These are phyloP conservation scores for Drosophila limbata DNA, from an alignment of 2,888 invertebrate genomes.

Conservation along the genomic window DNA sequence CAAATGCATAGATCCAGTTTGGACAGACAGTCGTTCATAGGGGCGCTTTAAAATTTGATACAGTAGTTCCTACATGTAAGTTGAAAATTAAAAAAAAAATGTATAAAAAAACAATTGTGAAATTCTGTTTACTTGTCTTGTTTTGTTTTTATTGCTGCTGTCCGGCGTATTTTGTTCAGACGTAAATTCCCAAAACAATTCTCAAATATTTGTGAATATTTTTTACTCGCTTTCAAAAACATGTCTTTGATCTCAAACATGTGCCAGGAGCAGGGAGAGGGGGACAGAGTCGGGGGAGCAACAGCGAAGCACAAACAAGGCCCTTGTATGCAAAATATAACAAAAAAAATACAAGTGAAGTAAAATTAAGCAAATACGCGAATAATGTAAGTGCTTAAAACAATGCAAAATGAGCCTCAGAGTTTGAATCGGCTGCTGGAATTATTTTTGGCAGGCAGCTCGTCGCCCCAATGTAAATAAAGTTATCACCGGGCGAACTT, in stretches of 20 bases:
- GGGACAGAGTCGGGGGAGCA: constrained; percentile 15
- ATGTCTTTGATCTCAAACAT: constrained; percentile 80
- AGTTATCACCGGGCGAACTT: constrained; percentile 25
- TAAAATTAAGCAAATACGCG: constrained; percentile 56
- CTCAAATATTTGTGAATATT: constrained; percentile 26
- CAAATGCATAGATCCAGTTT: constrained; percentile 56
- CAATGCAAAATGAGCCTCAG: constrained; percentile 50
- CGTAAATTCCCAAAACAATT: constrained; percentile 62
- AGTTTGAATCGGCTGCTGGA: constrained; percentile 36
- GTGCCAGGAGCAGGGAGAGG: constrained; percentile 28
- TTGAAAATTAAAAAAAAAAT: constrained; percentile 30
- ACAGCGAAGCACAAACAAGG: constrained; percentile 29
- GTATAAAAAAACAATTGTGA: constrained; percentile 14
- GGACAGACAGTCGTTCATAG: neutral
- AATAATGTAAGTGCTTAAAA: constrained; percentile 67
- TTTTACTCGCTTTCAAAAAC: constrained; percentile 59
- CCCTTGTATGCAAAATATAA: constrained; percentile 42
- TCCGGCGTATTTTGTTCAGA: constrained; percentile 57
- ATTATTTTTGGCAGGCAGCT: constrained; percentile 44
- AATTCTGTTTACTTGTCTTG: constrained; percentile 38
- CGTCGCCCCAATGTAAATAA: constrained; percentile 38
- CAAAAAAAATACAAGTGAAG: constrained; percentile 28
- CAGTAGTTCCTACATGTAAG: constrained; percentile 42
- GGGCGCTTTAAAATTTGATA: constrained; percentile 23
- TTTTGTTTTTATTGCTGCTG: constrained; percentile 25